Evolutionary conservation across 1,140 invertebrate species (phyloP), one percentile per base, ranked within the genome.

Genomic region (Lysiphlebus fabarum): DNA sequence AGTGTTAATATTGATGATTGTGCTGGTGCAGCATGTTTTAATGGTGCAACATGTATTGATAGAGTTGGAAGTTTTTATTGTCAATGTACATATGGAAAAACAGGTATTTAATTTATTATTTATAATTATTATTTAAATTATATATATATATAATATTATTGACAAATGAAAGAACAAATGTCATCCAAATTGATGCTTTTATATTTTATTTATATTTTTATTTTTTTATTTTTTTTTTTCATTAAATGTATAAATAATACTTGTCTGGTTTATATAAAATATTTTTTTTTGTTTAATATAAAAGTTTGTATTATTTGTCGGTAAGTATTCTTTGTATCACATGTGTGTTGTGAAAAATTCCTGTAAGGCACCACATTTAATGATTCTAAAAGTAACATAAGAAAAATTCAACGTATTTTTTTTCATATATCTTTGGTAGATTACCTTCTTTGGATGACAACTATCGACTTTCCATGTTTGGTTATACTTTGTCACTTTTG

Each of bases 1-100:
- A 91, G 90, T 12, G 85, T 90, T 66, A 96, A 97, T 79, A 95
- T 95, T 67, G 92, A 96, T 75, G 95, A 98, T 75, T 98, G 95
- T 73, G 89, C 88, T 3, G 89, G 87, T 17, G 91, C 92, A 0
- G 91, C 94, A 0, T 99, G 97, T 76, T 95, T 96, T 78, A 96
- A 98, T 70, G 95, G 93, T 0, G 96, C 95, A 36, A 98, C 95
- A 0, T 99, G 96, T 75, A 92, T 96, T 65, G 95, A 98, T 70
- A 83, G 92, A 14, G 94, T 98, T 37, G 95, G 92, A 10, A 89
- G 91, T 56, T 99, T 96, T 80, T 90, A 91, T 72, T 99, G 97
- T 76, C 87, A 91, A 62, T 99, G 96, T 79, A 94, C 94, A 7
- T 86, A 90, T 4, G 96, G 96, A 44, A 98, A 96, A 81, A 97